phyloP scores from a whole-genome alignment of 2,888 invertebrate genomes.

The Dysmachus trigonus region DNA sequence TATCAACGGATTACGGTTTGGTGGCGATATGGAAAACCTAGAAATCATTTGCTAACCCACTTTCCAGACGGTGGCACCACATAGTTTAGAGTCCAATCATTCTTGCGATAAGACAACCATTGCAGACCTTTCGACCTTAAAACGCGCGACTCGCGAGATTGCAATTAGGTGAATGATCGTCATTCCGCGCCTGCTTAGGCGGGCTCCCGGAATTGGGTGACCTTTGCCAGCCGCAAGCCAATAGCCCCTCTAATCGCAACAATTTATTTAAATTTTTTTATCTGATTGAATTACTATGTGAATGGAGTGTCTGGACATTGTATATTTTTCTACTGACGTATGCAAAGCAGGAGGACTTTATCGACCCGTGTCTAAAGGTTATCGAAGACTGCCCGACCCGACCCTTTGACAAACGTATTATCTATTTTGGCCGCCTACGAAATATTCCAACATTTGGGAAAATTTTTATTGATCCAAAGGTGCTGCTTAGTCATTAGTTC shows the following conservation, averaged over 20 bases:
- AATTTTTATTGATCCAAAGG: not conserved
- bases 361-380: not conserved
- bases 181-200: not conserved
- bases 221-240: not conserved
- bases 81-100: conserved; percentile 16
- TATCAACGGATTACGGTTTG: not conserved
- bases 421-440: not conserved
- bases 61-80: conserved; percentile 21
- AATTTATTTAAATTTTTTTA: not conserved
- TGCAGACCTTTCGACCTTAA: not conserved
- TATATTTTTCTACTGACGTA: not conserved
- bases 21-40: not conserved
- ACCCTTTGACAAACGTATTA: not conserved
- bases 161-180: conserved; percentile 4
- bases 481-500: not conserved
- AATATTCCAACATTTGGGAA: not conserved
- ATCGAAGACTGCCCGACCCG: not conserved
- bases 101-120: not conserved
- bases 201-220: not conserved
- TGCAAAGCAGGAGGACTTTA: not conserved
- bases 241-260: not conserved
- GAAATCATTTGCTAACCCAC: not conserved
- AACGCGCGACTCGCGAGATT: not conserved
- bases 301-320: not conserved
- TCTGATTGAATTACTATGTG: not conserved